Evolutionary conservation across 2,113 vertebrate genomes (phyloP), one percentile per base, ranked within the genome.

Genomic region (Syngnathus floridae): DNA sequence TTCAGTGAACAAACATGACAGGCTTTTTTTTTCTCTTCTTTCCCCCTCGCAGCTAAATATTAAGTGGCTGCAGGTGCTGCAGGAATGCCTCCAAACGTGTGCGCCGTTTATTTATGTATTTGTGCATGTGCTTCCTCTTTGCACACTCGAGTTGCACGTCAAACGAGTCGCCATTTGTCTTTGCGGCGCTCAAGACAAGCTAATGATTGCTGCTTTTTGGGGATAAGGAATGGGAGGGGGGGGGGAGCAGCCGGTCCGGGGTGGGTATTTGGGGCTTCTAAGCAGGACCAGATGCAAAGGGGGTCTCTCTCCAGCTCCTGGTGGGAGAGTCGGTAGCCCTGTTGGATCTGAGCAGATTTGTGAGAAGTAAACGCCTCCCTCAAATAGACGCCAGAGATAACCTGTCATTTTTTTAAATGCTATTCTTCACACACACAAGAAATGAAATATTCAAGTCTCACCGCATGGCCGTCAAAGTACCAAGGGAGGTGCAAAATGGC

Each of bases 51-150:
- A 89, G 86, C 90, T 90, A 88, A 87, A 88, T 76, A 88, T 90
- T 91, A 91, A 94, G 88, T 91, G 91, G 91, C 89, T 91, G 87
- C 93, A 95, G 93, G 94, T 94, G 93, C 91, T 84, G 79, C 69
- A 90, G 86, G 92, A 93, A 93, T 93, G 92, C 88, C 91, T 88
- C 72, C 77, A 72, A 80, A 77, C 81, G 83, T 26, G 72, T 75
- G 67, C 82, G 61, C 58, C 1, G 36, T 59, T 21, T 59, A 72
- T 81, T 82, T 85, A 78, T 78, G 65, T 77, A 74, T 82, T 78
- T 80, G 75, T 43, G 65, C 68, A 70, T 76, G 71, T 72, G 77
- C 73, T 82, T 81, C 70, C 77, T 70, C 68, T 70, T 79, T 80
- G 61, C 77, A 73, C 72, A 79, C 76, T 73, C 77, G 60, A 59